Base-by-base conservation (phyloP, 2,113 vertebrate species). In the Passer domesticus region DNA sequence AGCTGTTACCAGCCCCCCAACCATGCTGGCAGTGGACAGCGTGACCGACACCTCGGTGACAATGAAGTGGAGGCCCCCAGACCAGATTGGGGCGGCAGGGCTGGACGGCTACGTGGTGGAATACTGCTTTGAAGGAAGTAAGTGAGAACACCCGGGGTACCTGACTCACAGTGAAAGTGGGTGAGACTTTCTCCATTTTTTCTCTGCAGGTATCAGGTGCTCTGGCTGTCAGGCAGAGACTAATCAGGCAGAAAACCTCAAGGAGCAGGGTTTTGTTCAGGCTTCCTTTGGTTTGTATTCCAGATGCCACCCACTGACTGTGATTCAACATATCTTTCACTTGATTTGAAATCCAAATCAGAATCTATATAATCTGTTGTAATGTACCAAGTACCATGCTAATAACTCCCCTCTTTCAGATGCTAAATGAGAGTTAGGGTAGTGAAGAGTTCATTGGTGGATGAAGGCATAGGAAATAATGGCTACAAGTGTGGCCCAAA, bases 1-100 rank as follows among this genome's bases (percentile, higher is more conserved):
- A 99, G 99, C 99, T 95, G 99, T 99, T 67, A 99, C 99, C 94
- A 99, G 99, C 96, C 99, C 99, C 68, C 99, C 99, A 30, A 99
- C 99, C 6, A 97, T 99, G 83, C 97, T 99, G 96, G 97, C 98
- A 27, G 98, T 99, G 77, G 99, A 99, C 60, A 98, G 98, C 1
- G 98, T 99, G 58, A 99, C 99, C 0, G 99, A 99, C 92, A 98
- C 85, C 46, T 95, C 98, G 3, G 99, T 99, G 85, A 99, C 99
- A 0, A 98, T 99, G 97, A 99, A 99, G 93, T 99, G 99, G 99
- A 98, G 99, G 62, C 99, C 99, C 15, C 99, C 99, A 41, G 99
- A 99, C 91, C 99, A 99, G 79, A 99, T 99, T 1, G 99, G 99
- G 55, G 99, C 99, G 0, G 99, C 99, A 28, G 99, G 99, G 69